Evolutionary conservation across 2,113 vertebrate species (phyloP).

Genomic region (Hylia prasina): DNA sequence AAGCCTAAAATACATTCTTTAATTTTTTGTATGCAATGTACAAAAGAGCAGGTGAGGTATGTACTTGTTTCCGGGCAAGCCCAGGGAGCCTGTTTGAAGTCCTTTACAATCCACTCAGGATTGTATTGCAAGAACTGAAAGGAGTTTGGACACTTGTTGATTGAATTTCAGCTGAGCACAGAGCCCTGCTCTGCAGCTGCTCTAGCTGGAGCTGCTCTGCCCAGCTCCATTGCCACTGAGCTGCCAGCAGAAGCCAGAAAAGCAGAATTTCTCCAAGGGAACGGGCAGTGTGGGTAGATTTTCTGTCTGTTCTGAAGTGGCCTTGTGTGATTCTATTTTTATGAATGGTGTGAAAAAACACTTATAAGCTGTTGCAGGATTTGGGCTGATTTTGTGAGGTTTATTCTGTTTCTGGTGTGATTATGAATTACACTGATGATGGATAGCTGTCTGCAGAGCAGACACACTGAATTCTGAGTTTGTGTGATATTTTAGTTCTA

Average conservation of each 20-base stretch:
- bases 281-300: neutral
- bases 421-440: neutral
- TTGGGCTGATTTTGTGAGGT: neutral
- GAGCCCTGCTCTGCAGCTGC: constrained; percentile 54
- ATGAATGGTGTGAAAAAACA: neutral
- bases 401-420: neutral
- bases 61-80: constrained; percentile 37
- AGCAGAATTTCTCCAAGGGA: neutral
- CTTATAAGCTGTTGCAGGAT: neutral
- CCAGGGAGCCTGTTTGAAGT: constrained; percentile 41
- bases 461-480: neutral
- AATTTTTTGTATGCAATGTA: constrained; percentile 16
- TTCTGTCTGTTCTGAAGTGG: neutral
- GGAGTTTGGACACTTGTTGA: constrained; percentile 48
- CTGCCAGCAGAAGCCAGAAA: neutral
- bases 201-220: constrained; percentile 19
- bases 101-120: constrained; percentile 49
- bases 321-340: neutral
- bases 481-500: neutral
- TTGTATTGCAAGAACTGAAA: constrained; percentile 61
- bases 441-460: neutral
- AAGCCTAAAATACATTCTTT: constrained; percentile 43
- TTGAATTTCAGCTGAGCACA: constrained; percentile 62
- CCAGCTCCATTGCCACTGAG: neutral
- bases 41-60: constrained; percentile 57